phyloP scores from a whole-genome alignment of 2,888 invertebrate species.

The Andrena trimmerana region DNA sequence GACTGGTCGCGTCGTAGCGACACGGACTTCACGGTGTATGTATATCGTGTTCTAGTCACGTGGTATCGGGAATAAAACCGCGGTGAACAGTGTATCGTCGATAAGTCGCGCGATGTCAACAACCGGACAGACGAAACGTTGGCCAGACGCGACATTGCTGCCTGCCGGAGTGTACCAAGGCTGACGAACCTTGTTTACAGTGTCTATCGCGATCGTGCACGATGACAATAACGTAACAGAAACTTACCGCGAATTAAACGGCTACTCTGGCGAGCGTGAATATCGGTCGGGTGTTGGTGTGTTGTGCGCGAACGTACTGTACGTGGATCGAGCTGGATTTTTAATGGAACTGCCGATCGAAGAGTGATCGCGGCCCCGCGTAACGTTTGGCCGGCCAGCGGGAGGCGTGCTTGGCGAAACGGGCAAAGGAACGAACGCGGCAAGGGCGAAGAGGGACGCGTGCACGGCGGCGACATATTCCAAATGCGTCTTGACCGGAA shows the following conservation, averaged over 20 bases:
- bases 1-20: slow-evolving; percentile 49
- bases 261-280: not conserved
- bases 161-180: slow-evolving; percentile 20
- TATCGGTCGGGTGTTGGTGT: not conserved
- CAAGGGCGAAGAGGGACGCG: not conserved
- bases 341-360: not conserved
- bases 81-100: slow-evolving; percentile 26
- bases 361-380: not conserved
- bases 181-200: slow-evolving; percentile 35
- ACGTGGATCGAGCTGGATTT: too few species aligned
- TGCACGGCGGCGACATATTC: slow-evolving; percentile 49
- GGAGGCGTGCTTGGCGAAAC: too few species aligned
- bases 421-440: not conserved
- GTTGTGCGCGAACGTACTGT: not conserved
- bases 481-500: slow-evolving; percentile 78
- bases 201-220: not conserved
- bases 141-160: slow-evolving; percentile 31
- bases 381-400: too few species aligned
- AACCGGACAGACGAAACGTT: slow-evolving; percentile 36
- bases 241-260: not conserved
- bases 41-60: slow-evolving; percentile 51
- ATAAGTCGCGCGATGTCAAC: slow-evolving; percentile 51
- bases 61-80: slow-evolving; percentile 55
- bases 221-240: not conserved
- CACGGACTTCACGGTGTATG: slow-evolving; percentile 51